Evolutionary conservation across 2,797 vertebrate genomes (phyloP), one percentile per base, ranked within the genome.

Genomic region (Sebastiscus tertius): DNA sequence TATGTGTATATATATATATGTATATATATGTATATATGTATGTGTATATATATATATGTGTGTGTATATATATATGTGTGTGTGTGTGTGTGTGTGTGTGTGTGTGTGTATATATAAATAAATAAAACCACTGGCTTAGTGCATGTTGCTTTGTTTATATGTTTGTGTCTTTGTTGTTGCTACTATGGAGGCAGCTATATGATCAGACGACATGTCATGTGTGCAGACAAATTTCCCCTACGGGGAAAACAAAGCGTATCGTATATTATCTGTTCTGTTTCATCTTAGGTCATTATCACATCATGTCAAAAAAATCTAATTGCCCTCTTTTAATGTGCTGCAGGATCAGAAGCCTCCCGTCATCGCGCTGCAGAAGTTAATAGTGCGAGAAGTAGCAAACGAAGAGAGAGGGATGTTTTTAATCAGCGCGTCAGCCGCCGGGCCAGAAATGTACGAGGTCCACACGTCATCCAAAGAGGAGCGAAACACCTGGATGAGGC

Each of bases 371-470:
- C 98, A 98, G 93, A 99, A 97, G 89, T 96, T 99, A 74, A 99
- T 99, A 14, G 98, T 99, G 39, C 96, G 98, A 87, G 98, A 99
- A 93, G 98, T 99, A 6, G 98, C 98, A 2, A 99, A 99, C 0
- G 97, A 99, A 86, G 98, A 99, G 91, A 93, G 96, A 69, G 98
- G 98, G 2, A 98, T 99, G 97, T 99, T 99, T 92, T 86, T 99
- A 61, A 99, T 99, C 89, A 98, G 98, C 0, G 97, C 98, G 0
- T 99, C 98, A 0, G 95, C 97, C 3, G 95, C 97, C 1, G 98
- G 97, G 12, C 98, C 98, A 0, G 98, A 99, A 85, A 99, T 99
- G 98, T 99, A 99, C 56, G 98, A 99, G 87, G 95, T 99, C 72
- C 98, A 99, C 72, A 96, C 97, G 4, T 94, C 77, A 24, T 97